Base-by-base conservation (phyloP, 2,888 invertebrate species). In the Amphipyra berbera region DNA sequence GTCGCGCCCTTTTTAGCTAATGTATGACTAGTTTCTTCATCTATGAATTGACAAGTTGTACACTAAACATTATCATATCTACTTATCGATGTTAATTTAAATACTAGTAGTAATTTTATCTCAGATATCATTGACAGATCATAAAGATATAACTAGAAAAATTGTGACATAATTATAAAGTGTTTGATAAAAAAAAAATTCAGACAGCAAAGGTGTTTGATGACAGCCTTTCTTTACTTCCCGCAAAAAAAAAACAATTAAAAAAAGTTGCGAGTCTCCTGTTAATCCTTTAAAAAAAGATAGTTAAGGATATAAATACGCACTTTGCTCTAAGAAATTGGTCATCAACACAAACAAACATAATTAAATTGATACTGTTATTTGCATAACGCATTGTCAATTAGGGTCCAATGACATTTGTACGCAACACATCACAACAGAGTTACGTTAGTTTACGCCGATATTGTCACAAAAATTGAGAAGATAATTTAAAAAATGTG, bases 251-350 rank as follows among this genome's bases (percentile, higher is more conserved):
- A 2, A 6, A 2, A 38, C 5, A 10, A 2, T 21, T 21, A 21
- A 21, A 21, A 21, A 21, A 21, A 21, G 21, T 21, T 21, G 1
- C 13, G 1, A 12, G 5, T n/a, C 8, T 5, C 3, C 40, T 52
- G n/a, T 15, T 44, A 38, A 44, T 8, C 35, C 47, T 9, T 6
- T 47, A 33, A 53, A 52, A 49, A 14, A 46, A 14, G 30, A 48
- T 54, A 61, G 58, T 54, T 6, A 12, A 47, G 10, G 15, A 42
- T 46, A 33, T 52, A 10, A 33, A 64, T 53, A 72, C 55, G 78
- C 64, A 79, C 78, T 77, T 78, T 74, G 78, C 44, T 59, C 72
- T 47, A 48, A 67, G 46, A 41, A 63, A 68, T 73, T 56, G 62
- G 41, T 61, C 38, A 48, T 53, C 55, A 61, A 62, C 61, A 37